Base-by-base conservation (phyloP, 2,797 vertebrate genomes). In the Sibirionetta formosa region DNA sequence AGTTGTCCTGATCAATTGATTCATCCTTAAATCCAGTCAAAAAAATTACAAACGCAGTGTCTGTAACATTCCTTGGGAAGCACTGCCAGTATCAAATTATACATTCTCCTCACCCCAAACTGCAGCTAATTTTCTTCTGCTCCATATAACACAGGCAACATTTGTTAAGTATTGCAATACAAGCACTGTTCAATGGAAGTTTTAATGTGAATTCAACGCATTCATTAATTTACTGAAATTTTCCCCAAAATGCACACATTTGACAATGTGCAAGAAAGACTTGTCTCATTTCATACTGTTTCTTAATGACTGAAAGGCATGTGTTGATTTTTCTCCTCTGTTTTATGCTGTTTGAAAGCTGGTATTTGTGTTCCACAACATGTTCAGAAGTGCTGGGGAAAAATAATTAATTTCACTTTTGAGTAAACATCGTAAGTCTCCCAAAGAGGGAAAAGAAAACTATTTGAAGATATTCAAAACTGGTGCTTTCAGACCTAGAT, bases 81-180 rank as follows among this genome's bases (percentile, higher is more conserved):
- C 85, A 68, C 60, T 72, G n/a, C 35, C 73, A 86, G 54, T n/a
- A 90, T 61, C 71, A 91, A 83, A 90, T 93, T 83, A 90, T 68
- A 82, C 73, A 93, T 92, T 95, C 86, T 42, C 6, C 46, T 90
- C 69, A 88, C 80, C 85, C 78, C 57, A 86, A 96, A 94, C 50
- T 72, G 79, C 72, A 92, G 70, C 57, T 94, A 73, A 87, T 97
- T 97, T 93, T 88, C 89, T 69, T 92, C 87, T 95, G 85, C 86
- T 93, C 56, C 77, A 75, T 69, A 48, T 78, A 94, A 93, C 80
- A 93, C 68, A 81, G 54, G 54, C 68, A 88, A 86, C 63, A 73
- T 96, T 97, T 90, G 82, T 91, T 95, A 90, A 93, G 90, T 65
- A 93, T 93, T 1, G 4, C 83, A 93, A 88, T 88, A 69, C 46